Evolutionary conservation across 2,797 vertebrate species (phyloP), one percentile per base, ranked within the genome.

Genomic region (Mormyrus hasselquistii): DNA sequence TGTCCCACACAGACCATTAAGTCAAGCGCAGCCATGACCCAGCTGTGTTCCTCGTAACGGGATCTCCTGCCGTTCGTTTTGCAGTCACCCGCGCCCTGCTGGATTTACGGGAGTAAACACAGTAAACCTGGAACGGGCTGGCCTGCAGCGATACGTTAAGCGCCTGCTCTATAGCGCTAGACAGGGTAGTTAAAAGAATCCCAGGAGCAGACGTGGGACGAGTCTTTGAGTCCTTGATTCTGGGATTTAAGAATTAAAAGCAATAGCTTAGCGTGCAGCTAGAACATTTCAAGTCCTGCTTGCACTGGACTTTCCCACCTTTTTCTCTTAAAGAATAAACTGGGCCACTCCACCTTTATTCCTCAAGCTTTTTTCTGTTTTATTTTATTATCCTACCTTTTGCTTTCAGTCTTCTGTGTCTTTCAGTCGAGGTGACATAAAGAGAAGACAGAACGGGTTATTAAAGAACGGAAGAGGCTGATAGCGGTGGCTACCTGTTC

Each of bases 401-500:
- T 65, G 4, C 16, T 65, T 59, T 88, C 73, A 82, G 29, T 88
- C 52, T 82, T 34, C 47, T 85, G 50, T 50, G 83, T 53, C 47
- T 85, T 22, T 85, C 22, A 50, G 47, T 25, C 9, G 25, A 53
- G 83, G 49, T 16, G 44, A 52, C 22, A 50, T 29, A 85, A 50
- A 50, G 83, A 52, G 76, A 47, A 22, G 83, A 85, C 83, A 52
- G 22, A 14, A 25, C 0, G 4, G 49, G 49, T 85, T 52, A 84
- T 52, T 84, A 52, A 85, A 50, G 49, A 49, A 85, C 52, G n/a
- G 83, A 85, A 52, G 49, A 16, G 83, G 22, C 49, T 52, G 53
- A 55, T 44, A 88, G 55, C 25, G 2, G 34, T 14, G 52, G 49
- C 76, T 73, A 41, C 87, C 62, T 22, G 69, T 92, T 90, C 88